Percentiles rank a stretch among this genome's conserved stretches.
Conservation (phyloP, 2,797 vertebrate genomes). For the Gobio occitaniae region DNA sequence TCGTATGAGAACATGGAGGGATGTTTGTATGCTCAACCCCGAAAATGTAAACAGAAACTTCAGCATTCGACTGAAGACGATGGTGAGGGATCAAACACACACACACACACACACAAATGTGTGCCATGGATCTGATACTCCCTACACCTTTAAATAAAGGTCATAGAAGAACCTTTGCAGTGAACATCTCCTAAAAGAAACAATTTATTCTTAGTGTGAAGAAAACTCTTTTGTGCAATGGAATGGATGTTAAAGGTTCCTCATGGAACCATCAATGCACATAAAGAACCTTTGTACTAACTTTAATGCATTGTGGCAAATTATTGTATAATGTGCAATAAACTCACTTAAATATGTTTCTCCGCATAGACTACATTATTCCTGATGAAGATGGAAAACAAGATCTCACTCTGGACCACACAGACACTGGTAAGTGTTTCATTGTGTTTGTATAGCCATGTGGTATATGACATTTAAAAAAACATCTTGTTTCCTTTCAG, state of each 20-base stretch:
- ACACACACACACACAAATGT: constrained; percentile 6
- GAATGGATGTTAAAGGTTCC: too few relatives aligned
- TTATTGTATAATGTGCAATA: not conserved
- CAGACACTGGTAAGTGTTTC: constrained; percentile 36
- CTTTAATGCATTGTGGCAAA: not conserved
- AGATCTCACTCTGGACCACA: constrained; percentile 35
- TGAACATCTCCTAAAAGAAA: too few relatives aligned
- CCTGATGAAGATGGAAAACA: constrained; percentile 31
- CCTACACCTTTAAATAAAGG: not conserved
- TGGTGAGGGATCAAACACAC: constrained; percentile 21
- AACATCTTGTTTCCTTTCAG: not conserved
- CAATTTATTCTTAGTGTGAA: too few relatives aligned
- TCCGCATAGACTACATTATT: constrained; percentile 38
- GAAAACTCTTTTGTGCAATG: too few relatives aligned
- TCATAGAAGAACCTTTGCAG: too few relatives aligned
- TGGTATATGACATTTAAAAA: not conserved
- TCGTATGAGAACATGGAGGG: constrained; percentile 57
- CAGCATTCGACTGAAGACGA: not conserved
- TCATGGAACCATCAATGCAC: too few relatives aligned
- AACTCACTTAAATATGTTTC: not conserved
- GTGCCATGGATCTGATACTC: not conserved
- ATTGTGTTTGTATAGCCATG: not conserved
- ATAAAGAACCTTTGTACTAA: not conserved
- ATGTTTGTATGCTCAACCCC: constrained; percentile 48
- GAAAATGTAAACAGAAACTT: not conserved